Conservation (phyloP, 2,888 invertebrate genomes). For the Ypsolopha sequella region DNA sequence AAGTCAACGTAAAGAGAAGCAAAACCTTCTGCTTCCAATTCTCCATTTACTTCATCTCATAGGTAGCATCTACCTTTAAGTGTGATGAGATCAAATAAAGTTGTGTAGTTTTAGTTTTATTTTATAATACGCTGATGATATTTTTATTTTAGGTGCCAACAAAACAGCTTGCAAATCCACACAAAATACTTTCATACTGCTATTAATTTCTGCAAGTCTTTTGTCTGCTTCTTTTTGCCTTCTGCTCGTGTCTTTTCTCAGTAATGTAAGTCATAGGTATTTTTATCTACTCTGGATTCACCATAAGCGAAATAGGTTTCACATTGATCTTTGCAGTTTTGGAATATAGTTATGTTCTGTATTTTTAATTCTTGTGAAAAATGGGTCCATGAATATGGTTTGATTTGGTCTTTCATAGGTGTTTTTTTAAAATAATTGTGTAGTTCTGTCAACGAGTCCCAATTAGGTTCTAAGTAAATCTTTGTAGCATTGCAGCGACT, state of each 20-base stretch:
- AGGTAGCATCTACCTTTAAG: constrained; percentile 4
- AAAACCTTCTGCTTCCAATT: constrained; percentile 5
- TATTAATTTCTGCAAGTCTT: constrained; percentile 3
- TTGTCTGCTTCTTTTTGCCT: constrained; percentile 5
- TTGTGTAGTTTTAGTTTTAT: constrained; percentile 5
- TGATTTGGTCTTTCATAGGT: too few relatives aligned
- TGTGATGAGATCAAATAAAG: constrained; percentile 6
- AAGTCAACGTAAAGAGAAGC: constrained; percentile 2
- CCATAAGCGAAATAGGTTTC: constrained; percentile 6
- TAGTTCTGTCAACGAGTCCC: too few relatives aligned
- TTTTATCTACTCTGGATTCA: constrained; percentile 6
- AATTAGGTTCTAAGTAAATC: too few relatives aligned
- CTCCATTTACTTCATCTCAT: constrained; percentile 3
- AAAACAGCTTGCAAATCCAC: constrained; percentile 5
- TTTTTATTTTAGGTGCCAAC: constrained; percentile 3
- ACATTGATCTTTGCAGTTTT: constrained; percentile 1
- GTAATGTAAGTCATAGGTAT: constrained; percentile 5
- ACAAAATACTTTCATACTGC: constrained; percentile 5
- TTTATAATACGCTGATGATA: constrained; percentile 4
- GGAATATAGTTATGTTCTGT: constrained; percentile 6
- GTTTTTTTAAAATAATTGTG: too few relatives aligned
- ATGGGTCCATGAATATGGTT: constrained; percentile 4
- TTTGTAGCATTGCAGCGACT: too few relatives aligned
- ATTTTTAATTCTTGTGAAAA: constrained; percentile 5
- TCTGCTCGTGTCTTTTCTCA: constrained; percentile 5